These are phyloP conservation scores for Aegotheles bennettii DNA, from an alignment of 2,113 vertebrate genomes.

Conservation along the genomic window DNA sequence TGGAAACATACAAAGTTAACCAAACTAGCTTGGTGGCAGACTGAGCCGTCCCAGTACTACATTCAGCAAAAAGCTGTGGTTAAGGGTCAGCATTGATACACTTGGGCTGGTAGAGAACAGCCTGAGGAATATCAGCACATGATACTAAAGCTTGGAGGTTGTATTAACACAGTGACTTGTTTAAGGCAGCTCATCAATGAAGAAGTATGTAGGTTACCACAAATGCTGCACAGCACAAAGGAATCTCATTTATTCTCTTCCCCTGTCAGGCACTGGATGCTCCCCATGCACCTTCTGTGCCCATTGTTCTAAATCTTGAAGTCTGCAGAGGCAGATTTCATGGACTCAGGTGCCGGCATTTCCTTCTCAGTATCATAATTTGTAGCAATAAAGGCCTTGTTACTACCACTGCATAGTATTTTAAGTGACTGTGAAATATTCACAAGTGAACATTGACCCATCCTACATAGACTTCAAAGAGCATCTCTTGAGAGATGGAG, in stretches of 20 bases:
- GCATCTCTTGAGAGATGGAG: background rate
- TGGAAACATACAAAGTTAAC: background rate
- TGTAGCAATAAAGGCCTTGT: background rate
- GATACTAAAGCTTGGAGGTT: background rate
- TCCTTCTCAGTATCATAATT: background rate
- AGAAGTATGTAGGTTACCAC: background rate
- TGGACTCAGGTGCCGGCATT: background rate
- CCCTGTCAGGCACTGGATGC: background rate
- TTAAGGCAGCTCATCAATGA: background rate
- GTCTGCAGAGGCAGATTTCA: background rate
- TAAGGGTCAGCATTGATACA: background rate
- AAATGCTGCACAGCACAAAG: background rate
- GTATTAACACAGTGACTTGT: background rate
- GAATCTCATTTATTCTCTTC: background rate
- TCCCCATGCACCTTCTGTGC: background rate
- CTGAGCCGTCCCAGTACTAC: background rate
- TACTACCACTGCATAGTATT: background rate
- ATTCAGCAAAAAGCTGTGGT: background rate
- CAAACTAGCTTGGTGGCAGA: background rate
- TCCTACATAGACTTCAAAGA: background rate
- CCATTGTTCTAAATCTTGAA: background rate
- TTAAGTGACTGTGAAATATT: background rate
- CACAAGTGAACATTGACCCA: background rate
- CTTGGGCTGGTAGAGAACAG: background rate
- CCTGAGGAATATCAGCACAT: rapidly evolving